Conservation (phyloP, 2,888 invertebrate genomes). For the Syrphus vitripennis region DNA sequence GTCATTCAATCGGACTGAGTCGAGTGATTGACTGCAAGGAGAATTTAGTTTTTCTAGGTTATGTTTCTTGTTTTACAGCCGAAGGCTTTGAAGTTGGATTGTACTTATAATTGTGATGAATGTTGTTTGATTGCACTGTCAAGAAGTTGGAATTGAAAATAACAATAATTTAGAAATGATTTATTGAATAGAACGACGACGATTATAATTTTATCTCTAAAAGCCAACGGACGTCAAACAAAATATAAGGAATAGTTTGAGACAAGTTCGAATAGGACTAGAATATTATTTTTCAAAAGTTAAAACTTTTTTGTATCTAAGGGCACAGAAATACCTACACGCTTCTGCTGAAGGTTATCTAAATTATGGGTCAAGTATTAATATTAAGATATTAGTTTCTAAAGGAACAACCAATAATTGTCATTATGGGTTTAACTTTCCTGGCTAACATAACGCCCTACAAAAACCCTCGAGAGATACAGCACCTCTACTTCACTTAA, state of each 20-base stretch:
- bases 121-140: neutral
- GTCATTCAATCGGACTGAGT: slow-evolving; percentile 51
- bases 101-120: slow-evolving; percentile 20
- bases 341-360: no score
- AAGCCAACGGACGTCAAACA: no score
- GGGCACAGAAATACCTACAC: no score
- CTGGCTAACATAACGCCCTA: neutral
- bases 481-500: neutral
- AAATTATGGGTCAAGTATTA: no score
- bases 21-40: slow-evolving; percentile 53
- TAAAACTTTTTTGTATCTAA: no score
- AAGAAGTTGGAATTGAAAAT: neutral
- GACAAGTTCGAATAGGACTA: no score
- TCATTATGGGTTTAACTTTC: no score
- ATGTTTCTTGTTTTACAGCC: slow-evolving; percentile 4
- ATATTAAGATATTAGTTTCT: no score
- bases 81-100: neutral
- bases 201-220: no score
- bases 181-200: neutral
- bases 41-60: slow-evolving; percentile 24
- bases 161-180: neutral
- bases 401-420: no score
- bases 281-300: no score
- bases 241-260: no score
- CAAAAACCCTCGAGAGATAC: neutral